These are phyloP conservation scores for Colius striatus DNA, from an alignment of 2,113 vertebrate species.

Conservation along the genomic window DNA sequence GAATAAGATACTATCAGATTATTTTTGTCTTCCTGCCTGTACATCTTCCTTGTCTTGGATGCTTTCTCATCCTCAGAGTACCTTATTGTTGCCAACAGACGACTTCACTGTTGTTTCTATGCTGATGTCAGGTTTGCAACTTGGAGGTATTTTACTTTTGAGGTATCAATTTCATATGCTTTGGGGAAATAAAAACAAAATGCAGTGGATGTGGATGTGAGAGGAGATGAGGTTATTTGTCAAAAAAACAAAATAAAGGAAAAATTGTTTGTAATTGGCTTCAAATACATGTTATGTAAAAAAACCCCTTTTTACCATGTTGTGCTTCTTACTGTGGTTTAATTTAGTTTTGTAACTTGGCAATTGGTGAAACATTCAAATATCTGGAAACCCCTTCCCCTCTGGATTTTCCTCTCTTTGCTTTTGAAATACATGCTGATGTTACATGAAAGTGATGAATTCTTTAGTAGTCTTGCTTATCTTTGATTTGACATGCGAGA, in stretches of 20 bases:
- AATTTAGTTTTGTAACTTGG: conserved; percentile 22
- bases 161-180: neutral
- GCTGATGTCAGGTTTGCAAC: neutral
- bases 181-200: neutral
- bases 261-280: conserved; percentile 17
- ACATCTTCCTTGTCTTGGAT: neutral
- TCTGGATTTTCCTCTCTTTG: neutral
- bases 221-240: neutral
- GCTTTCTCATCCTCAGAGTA: neutral
- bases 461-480: neutral
- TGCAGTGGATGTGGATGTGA: neutral
- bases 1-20: neutral
- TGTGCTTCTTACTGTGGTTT: neutral
- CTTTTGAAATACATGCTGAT: neutral
- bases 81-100: neutral
- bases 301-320: neutral
- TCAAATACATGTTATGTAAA: neutral
- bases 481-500: neutral
- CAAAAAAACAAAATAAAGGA: neutral
- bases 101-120: neutral
- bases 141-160: neutral
- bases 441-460: neutral
- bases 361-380: neutral
- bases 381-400: neutral
- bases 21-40: neutral